Conservation (phyloP, 2,888 invertebrate species). For the Lasioglossum villosulum region DNA sequence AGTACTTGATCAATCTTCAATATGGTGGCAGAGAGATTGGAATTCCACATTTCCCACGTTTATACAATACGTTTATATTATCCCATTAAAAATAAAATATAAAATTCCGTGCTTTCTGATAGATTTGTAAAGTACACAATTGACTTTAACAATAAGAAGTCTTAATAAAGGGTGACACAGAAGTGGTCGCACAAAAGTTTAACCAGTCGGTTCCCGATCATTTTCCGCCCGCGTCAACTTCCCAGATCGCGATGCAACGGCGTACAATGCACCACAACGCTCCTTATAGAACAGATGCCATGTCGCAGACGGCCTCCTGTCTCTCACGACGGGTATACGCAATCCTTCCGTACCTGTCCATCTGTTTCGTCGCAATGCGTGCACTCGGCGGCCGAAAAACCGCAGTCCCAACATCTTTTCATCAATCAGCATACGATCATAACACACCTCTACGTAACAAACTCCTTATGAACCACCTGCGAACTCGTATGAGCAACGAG, state of each 20-base stretch:
- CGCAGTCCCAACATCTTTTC: constrained; percentile 4
- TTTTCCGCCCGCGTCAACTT: not conserved
- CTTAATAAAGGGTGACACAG: not conserved
- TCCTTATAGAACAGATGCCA: constrained; percentile 59
- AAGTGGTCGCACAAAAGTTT: not conserved
- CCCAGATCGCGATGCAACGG: not conserved
- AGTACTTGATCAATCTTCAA: too few relatives aligned
- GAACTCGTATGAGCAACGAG: not conserved
- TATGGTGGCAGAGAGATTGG: too few relatives aligned
- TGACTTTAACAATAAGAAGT: not conserved
- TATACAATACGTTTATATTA: too few relatives aligned
- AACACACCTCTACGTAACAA: not conserved
- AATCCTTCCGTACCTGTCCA: constrained; percentile 18
- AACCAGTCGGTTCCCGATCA: not conserved
- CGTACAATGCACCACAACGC: not conserved
- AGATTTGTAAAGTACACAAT: too few relatives aligned
- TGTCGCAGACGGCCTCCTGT: constrained; percentile 40
- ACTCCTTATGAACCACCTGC: not conserved
- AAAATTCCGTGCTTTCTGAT: too few relatives aligned
- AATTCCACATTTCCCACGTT: too few relatives aligned
- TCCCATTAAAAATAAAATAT: too few relatives aligned
- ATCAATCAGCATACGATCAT: constrained; percentile 24
- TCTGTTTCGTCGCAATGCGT: constrained; percentile 34
- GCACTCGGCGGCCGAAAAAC: constrained; percentile 31
- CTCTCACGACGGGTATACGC: constrained; percentile 25